Evolutionary conservation across 2,888 invertebrate species (phyloP).

Genomic region (Cepaea hortensis): DNA sequence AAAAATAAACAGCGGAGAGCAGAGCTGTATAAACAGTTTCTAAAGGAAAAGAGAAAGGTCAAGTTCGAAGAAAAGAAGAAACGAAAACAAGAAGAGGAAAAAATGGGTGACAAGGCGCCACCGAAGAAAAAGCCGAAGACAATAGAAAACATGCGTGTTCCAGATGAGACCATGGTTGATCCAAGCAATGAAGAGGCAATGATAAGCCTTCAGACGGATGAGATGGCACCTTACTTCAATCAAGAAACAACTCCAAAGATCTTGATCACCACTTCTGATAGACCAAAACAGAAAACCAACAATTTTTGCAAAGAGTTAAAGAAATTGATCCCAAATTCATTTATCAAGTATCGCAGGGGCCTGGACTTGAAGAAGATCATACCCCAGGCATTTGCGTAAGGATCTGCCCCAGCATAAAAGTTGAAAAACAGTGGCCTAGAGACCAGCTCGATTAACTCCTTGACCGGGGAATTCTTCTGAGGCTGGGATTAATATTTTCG

Average conservation of each 20-base stretch:
- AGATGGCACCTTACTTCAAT: constrained; percentile 90
- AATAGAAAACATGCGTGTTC: constrained; percentile 91
- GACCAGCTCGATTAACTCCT: no score
- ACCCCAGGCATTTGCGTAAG: constrained; percentile 81
- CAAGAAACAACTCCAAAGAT: constrained; percentile 93
- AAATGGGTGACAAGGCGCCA: constrained; percentile 63
- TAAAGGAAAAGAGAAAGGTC: constrained; percentile 70
- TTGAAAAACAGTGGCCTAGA: no score
- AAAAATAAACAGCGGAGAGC: constrained; percentile 74
- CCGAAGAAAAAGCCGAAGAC: constrained; percentile 86
- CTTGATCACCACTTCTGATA: constrained; percentile 94
- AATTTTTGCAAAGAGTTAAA: constrained; percentile 94
- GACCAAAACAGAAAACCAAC: constrained; percentile 90
- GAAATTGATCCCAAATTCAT: constrained; percentile 93
- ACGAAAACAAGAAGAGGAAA: constrained; percentile 61
- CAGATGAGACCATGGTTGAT: constrained; percentile 90
- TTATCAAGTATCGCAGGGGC: constrained; percentile 89
- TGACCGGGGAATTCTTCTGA: no score
- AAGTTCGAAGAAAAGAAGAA: constrained; percentile 64
- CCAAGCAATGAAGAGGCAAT: constrained; percentile 82
- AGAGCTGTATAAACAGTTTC: constrained; percentile 71
- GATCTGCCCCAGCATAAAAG: no score
- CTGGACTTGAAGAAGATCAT: constrained; percentile 95
- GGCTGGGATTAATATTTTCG: no score
- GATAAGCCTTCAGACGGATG: constrained; percentile 84